Evolutionary conservation across 2,797 vertebrate genomes (phyloP).

Genomic region (Molothrus aeneus): DNA sequence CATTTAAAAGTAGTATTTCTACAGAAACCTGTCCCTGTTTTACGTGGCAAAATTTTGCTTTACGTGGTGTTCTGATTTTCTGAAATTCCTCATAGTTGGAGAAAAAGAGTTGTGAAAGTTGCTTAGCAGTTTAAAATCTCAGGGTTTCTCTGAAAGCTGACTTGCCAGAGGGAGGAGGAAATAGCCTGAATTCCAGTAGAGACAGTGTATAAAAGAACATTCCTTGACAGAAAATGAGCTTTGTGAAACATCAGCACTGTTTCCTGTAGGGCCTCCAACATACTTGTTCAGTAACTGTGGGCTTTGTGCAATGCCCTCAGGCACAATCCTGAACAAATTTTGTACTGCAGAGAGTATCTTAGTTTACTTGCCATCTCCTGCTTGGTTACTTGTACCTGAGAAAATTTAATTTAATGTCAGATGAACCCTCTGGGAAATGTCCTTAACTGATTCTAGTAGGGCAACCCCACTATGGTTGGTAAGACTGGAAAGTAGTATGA

Average conservation of each 20-base stretch:
- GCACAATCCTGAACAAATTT: not conserved
- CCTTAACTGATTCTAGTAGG: not conserved
- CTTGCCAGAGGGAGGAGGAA: not conserved
- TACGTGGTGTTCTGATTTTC: not conserved
- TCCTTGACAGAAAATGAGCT: not conserved
- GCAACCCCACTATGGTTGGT: not conserved
- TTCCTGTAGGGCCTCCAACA: not conserved
- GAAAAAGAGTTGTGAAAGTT: not conserved
- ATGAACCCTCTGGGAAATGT: not conserved
- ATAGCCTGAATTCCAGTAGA: not conserved
- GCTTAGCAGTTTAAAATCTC: not conserved
- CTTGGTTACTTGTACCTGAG: not conserved
- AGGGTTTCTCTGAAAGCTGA: not conserved
- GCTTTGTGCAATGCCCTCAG: not conserved
- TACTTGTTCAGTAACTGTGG: not conserved
- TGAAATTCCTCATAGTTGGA: not conserved
- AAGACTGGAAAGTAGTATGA: rapidly evolving
- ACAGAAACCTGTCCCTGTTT: not conserved
- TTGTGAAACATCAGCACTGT: rapidly evolving
- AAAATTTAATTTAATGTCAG: not conserved
- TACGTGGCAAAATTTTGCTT: not conserved
- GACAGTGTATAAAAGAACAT: not conserved
- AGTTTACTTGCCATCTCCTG: rapidly evolving
- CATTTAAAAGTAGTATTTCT: too few relatives aligned
- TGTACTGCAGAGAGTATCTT: not conserved